phyloP scores from a whole-genome alignment of 1,140 invertebrate genomes.

The Elysia chlorotica region DNA sequence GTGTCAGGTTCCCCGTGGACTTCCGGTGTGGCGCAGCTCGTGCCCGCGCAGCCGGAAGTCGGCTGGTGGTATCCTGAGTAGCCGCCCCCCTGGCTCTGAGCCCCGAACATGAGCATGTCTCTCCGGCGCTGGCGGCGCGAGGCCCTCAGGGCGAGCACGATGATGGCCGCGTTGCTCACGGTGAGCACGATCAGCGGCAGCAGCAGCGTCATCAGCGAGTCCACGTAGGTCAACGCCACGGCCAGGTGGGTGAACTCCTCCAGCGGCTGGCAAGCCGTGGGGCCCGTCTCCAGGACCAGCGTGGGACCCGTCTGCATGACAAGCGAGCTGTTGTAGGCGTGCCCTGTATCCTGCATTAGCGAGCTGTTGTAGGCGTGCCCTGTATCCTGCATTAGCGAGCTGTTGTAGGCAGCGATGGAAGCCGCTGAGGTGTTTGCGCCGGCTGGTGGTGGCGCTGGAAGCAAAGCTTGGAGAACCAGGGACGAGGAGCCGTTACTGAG shows the following conservation, averaged over 20 bases:
- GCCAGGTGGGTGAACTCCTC: not conserved
- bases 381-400: not conserved
- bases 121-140: not conserved
- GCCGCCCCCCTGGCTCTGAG: constrained; percentile 63
- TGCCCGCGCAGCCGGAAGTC: too few species aligned
- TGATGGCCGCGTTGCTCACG: not conserved
- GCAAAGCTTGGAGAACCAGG: too few species aligned
- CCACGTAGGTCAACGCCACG: constrained; percentile 62
- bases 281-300: not conserved
- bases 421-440: not conserved
- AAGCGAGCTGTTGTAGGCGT: not conserved
- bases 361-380: not conserved
- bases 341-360: not conserved
- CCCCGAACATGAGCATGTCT: constrained; percentile 37
- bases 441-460: not conserved
- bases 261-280: not conserved
- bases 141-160: not conserved
- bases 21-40: too few species aligned
- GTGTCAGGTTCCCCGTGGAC: too few species aligned
- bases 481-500: too few species aligned
- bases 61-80: too few species aligned
- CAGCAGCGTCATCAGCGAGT: not conserved
- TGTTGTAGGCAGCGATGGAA: not conserved
- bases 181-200: not conserved
- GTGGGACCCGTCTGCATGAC: not conserved